A percentile compares a stretch with the other conserved stretches of the same genome.
Conservation (phyloP, 2,888 invertebrate genomes). For the Dolichomitus sp. region DNA sequence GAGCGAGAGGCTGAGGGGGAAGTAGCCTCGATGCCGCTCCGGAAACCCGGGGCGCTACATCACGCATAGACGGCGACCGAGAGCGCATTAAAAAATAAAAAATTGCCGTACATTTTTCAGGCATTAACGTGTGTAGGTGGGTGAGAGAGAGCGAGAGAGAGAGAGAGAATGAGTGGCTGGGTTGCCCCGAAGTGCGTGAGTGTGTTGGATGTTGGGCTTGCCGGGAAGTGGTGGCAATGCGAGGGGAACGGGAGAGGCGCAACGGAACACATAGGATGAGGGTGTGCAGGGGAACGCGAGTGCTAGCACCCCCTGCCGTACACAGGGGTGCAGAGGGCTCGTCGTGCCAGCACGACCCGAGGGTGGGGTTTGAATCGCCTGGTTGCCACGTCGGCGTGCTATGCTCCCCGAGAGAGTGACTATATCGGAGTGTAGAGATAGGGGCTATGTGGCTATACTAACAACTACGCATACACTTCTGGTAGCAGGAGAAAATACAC, state of each 20-base stretch:
- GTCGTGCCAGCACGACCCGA: conserved; percentile 44
- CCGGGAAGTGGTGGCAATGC: conserved; percentile 74
- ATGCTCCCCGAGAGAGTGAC: conserved; percentile 53
- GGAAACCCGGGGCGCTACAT: conserved; percentile 82
- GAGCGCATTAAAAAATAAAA: conserved; percentile 85
- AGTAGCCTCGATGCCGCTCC: conserved; percentile 69
- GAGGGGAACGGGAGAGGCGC: conserved; percentile 61
- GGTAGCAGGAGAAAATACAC: conserved; percentile 22
- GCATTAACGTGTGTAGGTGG: conserved; percentile 82
- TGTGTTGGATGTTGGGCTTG: conserved; percentile 57
- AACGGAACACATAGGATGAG: conserved; percentile 56
- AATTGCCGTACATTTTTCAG: conserved; percentile 86
- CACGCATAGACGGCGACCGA: conserved; percentile 80
- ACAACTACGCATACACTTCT: conserved; percentile 2
- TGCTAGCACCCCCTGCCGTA: conserved; percentile 74
- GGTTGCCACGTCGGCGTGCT: conserved; percentile 63
- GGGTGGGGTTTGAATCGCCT: conserved; percentile 57
- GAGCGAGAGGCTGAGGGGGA: conserved; percentile 22
- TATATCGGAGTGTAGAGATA: conserved; percentile 73
- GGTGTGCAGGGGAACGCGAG: conserved; percentile 65
- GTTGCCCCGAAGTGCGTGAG: conserved; percentile 50
- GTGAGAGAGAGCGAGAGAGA: conserved; percentile 2
- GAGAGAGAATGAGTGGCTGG: conserved; percentile 29
- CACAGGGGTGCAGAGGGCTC: conserved; percentile 55
- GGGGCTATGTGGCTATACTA: conserved; percentile 64